A percentile compares a stretch with the other conserved stretches of the same genome.
Conservation (phyloP, 2,888 invertebrate genomes). For the Ichneumoninae sp. region DNA sequence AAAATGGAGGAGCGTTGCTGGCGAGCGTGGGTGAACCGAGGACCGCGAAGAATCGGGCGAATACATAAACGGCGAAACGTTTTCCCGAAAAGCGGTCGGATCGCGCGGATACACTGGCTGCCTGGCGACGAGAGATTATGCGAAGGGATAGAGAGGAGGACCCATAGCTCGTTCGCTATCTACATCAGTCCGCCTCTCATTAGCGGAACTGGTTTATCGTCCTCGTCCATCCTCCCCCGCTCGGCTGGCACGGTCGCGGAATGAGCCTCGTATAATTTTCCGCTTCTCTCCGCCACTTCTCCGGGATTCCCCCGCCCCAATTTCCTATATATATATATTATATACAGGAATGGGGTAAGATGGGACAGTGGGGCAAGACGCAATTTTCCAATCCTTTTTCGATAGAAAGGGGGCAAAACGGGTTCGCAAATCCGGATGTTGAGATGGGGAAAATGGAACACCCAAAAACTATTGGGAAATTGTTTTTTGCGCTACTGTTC, state of each 20-base stretch:
- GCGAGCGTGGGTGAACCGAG: conserved; percentile 4
- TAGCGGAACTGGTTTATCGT: conserved; percentile 73
- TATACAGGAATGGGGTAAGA: no score
- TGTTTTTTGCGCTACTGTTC: no score
- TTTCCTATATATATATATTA: no score
- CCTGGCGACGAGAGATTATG: conserved; percentile 51
- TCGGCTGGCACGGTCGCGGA: conserved; percentile 38
- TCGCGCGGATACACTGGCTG: neutral
- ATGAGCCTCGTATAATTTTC: conserved; percentile 63
- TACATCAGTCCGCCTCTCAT: conserved; percentile 72
- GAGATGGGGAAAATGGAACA: no score
- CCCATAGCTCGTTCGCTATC: conserved; percentile 65
- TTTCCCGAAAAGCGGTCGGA: conserved; percentile 49
- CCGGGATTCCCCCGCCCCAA: neutral
- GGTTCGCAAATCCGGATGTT: no score
- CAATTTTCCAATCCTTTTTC: no score
- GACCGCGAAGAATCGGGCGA: neutral
- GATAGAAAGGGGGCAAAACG: no score
- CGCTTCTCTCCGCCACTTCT: conserved; percentile 54
- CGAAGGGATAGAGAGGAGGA: conserved; percentile 64
- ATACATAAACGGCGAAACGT: conserved; percentile 38
- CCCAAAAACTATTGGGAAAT: no score
- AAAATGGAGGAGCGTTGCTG: neutral
- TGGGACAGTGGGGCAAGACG: no score
- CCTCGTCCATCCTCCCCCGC: conserved; percentile 44